phyloP scores from a whole-genome alignment of 2,797 vertebrate genomes.

The Potorous gilbertii region DNA sequence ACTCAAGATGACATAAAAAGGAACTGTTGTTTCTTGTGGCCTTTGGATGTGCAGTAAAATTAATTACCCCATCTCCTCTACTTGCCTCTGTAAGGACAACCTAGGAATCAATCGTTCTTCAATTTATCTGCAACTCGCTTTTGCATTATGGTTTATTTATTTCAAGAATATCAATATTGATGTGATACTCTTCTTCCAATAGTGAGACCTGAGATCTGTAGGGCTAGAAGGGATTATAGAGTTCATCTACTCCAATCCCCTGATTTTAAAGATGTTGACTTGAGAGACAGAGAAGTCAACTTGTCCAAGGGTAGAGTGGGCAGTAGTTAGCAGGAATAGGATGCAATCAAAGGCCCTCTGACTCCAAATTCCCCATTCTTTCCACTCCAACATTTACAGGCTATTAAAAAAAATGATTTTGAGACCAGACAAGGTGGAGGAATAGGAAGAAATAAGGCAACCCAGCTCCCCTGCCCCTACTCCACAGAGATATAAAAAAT shows the following conservation, averaged over 20 bases:
- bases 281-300: too few relatives aligned
- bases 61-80: not conserved
- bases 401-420: too few relatives aligned
- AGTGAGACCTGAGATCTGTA: not conserved
- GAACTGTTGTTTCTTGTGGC: not conserved
- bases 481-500: too few relatives aligned
- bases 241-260: not conserved
- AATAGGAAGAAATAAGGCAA: too few relatives aligned
- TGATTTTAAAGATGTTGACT: not conserved
- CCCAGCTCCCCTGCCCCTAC: too few relatives aligned
- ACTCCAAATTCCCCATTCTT: too few relatives aligned
- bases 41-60: not conserved
- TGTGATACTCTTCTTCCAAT: not conserved
- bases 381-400: too few relatives aligned
- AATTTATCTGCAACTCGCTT: not conserved
- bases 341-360: too few relatives aligned
- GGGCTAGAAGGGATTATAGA: not conserved
- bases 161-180: not conserved
- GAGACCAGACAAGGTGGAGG: too few relatives aligned
- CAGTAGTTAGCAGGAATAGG: too few relatives aligned
- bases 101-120: not conserved
- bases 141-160: not conserved
- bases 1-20: not conserved
- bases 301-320: too few relatives aligned
- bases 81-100: not conserved